Conservation (phyloP, 2,113 vertebrate genomes). For the Pandion haliaetus region DNA sequence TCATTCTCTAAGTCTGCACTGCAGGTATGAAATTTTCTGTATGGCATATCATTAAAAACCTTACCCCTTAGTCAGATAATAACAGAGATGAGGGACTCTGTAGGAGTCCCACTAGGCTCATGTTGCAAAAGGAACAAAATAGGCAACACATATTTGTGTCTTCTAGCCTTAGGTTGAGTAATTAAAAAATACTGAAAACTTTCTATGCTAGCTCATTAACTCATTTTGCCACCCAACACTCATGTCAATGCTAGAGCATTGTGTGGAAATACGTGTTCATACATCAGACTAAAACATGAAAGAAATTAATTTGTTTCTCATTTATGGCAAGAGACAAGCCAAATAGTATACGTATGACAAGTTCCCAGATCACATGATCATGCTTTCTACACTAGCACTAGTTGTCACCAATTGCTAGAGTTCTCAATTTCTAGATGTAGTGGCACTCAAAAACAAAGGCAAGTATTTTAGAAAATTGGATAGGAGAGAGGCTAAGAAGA, state of each 20-base stretch:
- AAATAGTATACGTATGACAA: background rate
- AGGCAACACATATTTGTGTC: background rate
- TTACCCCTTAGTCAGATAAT: background rate
- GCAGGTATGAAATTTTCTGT: background rate
- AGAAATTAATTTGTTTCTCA: background rate
- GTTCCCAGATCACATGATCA: background rate
- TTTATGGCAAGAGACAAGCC: background rate
- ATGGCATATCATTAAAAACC: background rate
- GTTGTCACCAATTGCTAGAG: background rate
- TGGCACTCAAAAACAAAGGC: background rate
- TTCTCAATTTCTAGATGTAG: background rate
- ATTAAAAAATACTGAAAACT: background rate
- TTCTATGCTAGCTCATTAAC: background rate
- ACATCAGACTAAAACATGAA: background rate
- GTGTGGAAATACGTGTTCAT: background rate
- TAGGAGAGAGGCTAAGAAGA: conserved; percentile 20
- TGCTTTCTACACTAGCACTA: background rate
- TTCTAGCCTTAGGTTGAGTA: background rate
- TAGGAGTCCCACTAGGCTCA: background rate
- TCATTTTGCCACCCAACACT: background rate
- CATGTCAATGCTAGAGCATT: background rate
- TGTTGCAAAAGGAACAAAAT: background rate
- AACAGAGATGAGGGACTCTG: background rate
- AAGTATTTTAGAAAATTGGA: conserved; percentile 40
- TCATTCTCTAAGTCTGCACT: background rate